Conservation (phyloP, 30 jellyfish, hydroid and myxozoan species). For the Pseudorhiza aurosa region DNA sequence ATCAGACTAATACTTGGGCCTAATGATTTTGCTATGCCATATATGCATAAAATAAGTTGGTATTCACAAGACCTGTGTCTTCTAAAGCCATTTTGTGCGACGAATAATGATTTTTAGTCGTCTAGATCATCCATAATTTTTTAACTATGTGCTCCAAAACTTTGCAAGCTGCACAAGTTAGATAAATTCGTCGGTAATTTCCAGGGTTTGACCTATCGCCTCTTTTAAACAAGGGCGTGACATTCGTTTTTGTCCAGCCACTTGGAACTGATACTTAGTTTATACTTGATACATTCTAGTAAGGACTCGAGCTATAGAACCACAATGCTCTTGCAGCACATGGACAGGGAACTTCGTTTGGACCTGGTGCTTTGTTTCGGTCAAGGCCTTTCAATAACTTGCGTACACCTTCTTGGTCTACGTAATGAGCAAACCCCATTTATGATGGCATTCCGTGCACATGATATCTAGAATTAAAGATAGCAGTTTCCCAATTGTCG, state of each 20-base stretch:
- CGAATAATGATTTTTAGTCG: background rate
- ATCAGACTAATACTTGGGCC: conserved; percentile 2
- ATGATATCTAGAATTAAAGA: no score
- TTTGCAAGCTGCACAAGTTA: conserved; percentile 22
- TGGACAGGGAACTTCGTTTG: background rate
- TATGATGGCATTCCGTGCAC: no score
- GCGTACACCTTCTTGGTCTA: background rate
- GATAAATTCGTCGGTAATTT: conserved; percentile 14
- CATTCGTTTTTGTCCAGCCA: background rate
- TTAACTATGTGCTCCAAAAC: conserved; percentile 17
- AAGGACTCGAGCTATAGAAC: no score
- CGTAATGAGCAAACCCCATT: no score
- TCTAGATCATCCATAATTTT: conserved; percentile 4
- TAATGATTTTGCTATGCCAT: conserved; percentile 13
- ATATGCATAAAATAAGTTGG: conserved; percentile 17
- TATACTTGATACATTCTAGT: background rate
- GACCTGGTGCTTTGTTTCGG: conserved; percentile 1
- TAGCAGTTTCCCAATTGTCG: no score
- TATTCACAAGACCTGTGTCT: conserved; percentile 8
- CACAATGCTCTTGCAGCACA: background rate
- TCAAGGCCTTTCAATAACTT: conserved; percentile 1
- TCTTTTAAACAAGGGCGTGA: conserved; percentile 14
- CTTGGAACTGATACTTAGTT: background rate
- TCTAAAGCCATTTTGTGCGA: conserved; percentile 35
- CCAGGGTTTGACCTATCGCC: conserved; percentile 11